Evolutionary conservation across 2,113 vertebrate genomes (phyloP).

Genomic region (Megaceryle maxima): DNA sequence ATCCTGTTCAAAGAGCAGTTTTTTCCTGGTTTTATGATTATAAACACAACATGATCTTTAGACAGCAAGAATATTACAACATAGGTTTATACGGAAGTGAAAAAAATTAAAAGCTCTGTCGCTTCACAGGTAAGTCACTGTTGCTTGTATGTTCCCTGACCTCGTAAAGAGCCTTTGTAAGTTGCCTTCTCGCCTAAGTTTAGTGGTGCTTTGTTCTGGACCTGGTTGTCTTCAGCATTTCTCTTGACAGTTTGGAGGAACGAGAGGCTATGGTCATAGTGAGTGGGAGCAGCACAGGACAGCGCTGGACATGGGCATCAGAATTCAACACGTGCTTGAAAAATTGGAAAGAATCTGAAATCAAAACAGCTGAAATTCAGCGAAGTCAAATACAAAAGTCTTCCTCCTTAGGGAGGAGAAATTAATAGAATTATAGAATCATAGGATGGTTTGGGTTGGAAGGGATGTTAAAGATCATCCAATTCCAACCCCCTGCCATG

Average conservation of each 20-base stretch:
- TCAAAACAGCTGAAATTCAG: background rate
- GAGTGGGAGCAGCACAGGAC: background rate
- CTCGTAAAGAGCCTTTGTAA: background rate
- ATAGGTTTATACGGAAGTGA: background rate
- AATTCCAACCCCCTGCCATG: too few species aligned
- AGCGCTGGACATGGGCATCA: background rate
- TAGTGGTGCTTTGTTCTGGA: background rate
- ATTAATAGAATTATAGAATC: background rate
- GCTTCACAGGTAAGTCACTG: background rate
- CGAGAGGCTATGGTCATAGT: rapidly evolving
- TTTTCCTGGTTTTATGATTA: background rate
- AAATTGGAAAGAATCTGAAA: background rate
- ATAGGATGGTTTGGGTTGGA: too few species aligned
- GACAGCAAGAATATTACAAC: background rate
- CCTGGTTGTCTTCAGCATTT: background rate
- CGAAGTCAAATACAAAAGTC: background rate
- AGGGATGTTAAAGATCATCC: too few species aligned
- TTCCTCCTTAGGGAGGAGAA: background rate
- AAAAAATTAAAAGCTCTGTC: background rate
- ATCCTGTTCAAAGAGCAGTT: background rate
- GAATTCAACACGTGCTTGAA: background rate
- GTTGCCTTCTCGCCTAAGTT: background rate
- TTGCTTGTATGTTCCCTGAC: background rate
- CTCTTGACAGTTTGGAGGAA: background rate
- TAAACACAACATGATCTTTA: background rate